Evolutionary conservation across 2,888 invertebrate genomes (phyloP).

Genomic region (Antitype chi): DNA sequence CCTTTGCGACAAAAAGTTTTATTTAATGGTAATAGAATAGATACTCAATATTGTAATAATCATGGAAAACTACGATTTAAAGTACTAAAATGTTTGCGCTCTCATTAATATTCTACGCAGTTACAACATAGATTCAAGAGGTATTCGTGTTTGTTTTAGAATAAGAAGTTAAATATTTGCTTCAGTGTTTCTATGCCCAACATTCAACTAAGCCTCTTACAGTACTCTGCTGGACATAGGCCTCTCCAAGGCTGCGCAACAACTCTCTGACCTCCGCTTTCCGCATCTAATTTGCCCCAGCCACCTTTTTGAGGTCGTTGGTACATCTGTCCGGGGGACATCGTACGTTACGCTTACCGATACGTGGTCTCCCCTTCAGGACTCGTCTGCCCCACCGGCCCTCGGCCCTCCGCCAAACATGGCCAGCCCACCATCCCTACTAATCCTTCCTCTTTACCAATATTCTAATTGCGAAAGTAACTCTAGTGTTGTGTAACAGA

Average conservation of each 20-base stretch:
- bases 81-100: neutral
- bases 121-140: neutral
- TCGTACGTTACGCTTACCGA: neutral
- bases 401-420: neutral
- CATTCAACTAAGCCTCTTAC: too few relatives aligned
- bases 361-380: neutral
- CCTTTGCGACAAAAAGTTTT: neutral
- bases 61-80: neutral
- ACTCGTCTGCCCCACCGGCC: neutral
- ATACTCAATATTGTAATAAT: neutral
- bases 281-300: neutral
- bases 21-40: neutral
- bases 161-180: neutral
- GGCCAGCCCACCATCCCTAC: too few relatives aligned
- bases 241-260: too few relatives aligned
- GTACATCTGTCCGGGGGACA: too few relatives aligned
- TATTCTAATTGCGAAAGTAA: too few relatives aligned
- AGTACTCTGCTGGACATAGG: neutral
- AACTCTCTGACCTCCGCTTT: neutral
- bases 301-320: neutral
- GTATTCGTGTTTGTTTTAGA: neutral
- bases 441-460: too few relatives aligned
- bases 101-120: conserved; percentile 12
- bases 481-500: too few relatives aligned
- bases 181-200: neutral